These are phyloP conservation scores for Halcyon malimbica DNA, from an alignment of 2,113 vertebrate species.

Conservation along the genomic window DNA sequence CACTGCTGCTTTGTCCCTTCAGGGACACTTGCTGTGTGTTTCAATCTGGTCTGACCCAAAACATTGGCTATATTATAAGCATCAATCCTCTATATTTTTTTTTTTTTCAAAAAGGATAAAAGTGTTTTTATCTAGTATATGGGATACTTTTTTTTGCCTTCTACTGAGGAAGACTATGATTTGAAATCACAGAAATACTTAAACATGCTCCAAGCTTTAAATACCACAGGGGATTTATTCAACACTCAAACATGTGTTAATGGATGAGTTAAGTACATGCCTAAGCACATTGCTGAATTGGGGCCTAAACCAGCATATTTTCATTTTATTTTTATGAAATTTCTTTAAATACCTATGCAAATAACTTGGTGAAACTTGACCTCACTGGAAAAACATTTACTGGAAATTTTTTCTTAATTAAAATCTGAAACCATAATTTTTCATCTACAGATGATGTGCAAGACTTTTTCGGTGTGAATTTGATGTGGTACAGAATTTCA, in stretches of 20 bases:
- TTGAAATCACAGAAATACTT: neutral
- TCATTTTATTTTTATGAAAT: neutral
- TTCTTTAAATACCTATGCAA: neutral
- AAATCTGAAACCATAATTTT: neutral
- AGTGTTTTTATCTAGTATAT: neutral
- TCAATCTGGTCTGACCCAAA: neutral
- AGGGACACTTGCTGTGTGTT: neutral
- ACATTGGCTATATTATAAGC: neutral
- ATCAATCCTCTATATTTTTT: neutral
- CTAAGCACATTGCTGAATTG: neutral
- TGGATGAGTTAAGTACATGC: neutral
- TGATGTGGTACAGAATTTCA: neutral
- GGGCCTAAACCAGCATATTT: neutral
- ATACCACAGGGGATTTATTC: conserved; percentile 5
- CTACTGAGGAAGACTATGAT: neutral
- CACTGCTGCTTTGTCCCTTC: neutral
- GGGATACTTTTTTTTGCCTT: neutral
- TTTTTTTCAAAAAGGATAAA: neutral
- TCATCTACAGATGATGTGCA: neutral
- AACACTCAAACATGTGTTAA: neutral
- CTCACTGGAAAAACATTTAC: neutral
- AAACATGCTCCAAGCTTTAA: neutral
- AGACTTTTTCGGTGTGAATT: neutral
- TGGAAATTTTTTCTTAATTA: neutral
- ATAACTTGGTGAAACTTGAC: neutral